A percentile compares a stretch with the other conserved stretches of the same genome.
Conservation (phyloP, 2,113 vertebrate genomes). For the Periophthalmus modestus region DNA sequence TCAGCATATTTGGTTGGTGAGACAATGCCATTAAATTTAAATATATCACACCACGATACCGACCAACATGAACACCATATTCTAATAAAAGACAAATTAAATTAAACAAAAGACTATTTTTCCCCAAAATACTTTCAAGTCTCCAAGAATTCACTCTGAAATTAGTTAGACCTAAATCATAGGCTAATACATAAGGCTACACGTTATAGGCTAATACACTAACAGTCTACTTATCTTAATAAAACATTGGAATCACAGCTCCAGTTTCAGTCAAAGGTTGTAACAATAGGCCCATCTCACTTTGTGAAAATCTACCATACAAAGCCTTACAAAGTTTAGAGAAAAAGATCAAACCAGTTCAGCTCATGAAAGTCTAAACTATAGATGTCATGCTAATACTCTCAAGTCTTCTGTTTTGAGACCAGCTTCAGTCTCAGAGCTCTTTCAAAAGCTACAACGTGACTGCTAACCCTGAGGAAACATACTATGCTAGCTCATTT, state of each 20-base stretch:
- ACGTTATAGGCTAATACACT: too few species aligned
- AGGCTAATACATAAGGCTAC: too few species aligned
- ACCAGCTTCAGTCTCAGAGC: slow-evolving; percentile 20
- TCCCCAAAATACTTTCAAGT: too few species aligned
- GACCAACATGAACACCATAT: too few species aligned
- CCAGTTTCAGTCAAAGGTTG: neutral
- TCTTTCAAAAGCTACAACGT: slow-evolving; percentile 47
- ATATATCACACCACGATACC: too few species aligned
- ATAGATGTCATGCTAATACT: slow-evolving; percentile 27
- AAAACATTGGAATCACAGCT: neutral
- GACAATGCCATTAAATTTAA: too few species aligned
- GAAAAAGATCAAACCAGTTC: neutral
- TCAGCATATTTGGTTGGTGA: too few species aligned
- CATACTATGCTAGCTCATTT: slow-evolving; percentile 35
- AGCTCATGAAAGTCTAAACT: slow-evolving; percentile 4
- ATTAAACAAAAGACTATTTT: too few species aligned
- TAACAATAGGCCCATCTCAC: neutral
- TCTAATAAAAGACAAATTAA: too few species aligned
- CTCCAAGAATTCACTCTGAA: too few species aligned
- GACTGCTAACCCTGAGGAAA: slow-evolving; percentile 28
- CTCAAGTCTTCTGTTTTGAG: slow-evolving; percentile 19
- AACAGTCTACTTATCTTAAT: neutral
- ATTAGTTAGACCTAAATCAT: too few species aligned
- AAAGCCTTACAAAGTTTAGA: slow-evolving; percentile 18
- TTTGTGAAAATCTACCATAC: neutral